Conservation (phyloP, 1,140 invertebrate species). For the Musca vetustissima region DNA sequence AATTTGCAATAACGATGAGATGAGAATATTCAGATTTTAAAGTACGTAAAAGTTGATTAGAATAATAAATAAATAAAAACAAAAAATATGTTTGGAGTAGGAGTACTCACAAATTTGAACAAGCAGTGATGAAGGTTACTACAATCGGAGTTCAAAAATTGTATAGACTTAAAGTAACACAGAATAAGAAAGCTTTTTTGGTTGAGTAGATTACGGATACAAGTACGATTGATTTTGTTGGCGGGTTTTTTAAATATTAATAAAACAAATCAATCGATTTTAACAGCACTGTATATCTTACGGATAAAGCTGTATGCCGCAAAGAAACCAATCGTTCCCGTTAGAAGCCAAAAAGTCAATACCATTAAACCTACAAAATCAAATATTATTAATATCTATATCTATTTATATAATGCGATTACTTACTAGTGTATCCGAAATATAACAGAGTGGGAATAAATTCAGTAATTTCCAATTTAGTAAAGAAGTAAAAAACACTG, state of each 20-base stretch:
- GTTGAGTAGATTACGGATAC: too few species aligned
- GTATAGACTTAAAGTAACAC: too few species aligned
- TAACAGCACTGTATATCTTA: constrained; percentile 96
- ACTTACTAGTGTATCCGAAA: constrained; percentile 82
- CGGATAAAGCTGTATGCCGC: constrained; percentile 94
- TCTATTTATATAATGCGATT: neutral
- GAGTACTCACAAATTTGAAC: too few species aligned
- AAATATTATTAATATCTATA: neutral
- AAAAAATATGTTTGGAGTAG: too few species aligned
- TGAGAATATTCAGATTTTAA: too few species aligned
- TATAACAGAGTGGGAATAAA: constrained; percentile 96
- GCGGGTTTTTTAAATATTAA: neutral
- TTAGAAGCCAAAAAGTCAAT: constrained; percentile 94
- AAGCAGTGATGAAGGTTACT: too few species aligned
- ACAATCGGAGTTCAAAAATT: too few species aligned
- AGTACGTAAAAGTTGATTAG: too few species aligned
- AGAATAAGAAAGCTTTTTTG: too few species aligned
- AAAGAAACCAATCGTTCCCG: constrained; percentile 97
- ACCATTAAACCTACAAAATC: constrained; percentile 78
- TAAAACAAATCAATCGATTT: constrained; percentile 80
- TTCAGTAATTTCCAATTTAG: constrained; percentile 95
- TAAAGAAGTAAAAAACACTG: constrained; percentile 96
- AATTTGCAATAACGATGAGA: too few species aligned
- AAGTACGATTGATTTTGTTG: neutral
- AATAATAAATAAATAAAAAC: too few species aligned